Evolutionary conservation across 2,113 vertebrate genomes (phyloP), one percentile per base, ranked within the genome.

Genomic region (Oxyura jamaicensis): DNA sequence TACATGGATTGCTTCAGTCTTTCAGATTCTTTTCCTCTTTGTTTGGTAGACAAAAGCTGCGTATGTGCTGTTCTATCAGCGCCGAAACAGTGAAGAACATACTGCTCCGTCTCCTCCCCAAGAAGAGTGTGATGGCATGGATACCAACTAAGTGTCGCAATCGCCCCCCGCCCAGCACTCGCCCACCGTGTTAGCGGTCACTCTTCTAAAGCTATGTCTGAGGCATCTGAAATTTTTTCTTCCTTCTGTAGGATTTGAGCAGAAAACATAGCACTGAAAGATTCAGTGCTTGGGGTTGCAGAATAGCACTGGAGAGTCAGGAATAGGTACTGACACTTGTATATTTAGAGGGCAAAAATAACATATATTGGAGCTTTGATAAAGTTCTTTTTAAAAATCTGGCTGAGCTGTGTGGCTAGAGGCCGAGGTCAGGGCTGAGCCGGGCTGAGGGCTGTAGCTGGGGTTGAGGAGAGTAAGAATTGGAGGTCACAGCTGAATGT

Each of bases 41-140:
- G 21, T 97, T 81, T 66, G 96, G 35, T 97, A 99, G 99, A 99
- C 99, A 52, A 99, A 99, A 96, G 99, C 99, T 11, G 99, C 99
- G 0, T 99, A 99, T 1, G 99, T 99, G 97, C 98, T 99, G 52
- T 99, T 99, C 91, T 99, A 99, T 96, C 98, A 99, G 95, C 99
- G 99, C 71, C 98, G 98, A 93, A 99, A 98, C 11, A 93, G 97
- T 13, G 98, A 98, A 28, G 94, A 95, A 41, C 96, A 95, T 55
- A 85, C 97, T 85, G 97, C 97, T 73, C 79, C 96, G 22, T 94
- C 98, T 92, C 95, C 98, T 79, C 97, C 97, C 58, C 99, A 90
- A 3, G 94, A 97, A 42, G 98, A 97, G 14, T 98, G 98, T 1
- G 99, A 99, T 44, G 96, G 98, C 98, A 99, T 99, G 99, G 99